Base-by-base conservation (phyloP, 2,888 invertebrate species). In the Pseudococcus viburni region DNA sequence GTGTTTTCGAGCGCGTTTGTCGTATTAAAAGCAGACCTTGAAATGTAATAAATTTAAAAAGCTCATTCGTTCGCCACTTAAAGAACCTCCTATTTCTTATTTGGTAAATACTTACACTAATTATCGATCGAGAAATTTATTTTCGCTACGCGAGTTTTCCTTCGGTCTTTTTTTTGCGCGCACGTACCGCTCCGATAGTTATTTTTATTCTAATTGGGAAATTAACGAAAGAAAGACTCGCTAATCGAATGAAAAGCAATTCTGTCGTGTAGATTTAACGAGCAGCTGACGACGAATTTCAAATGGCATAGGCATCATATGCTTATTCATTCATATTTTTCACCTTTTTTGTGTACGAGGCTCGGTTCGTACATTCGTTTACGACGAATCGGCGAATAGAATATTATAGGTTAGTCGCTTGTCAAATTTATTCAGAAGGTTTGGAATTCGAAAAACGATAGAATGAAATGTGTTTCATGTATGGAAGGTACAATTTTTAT, bases 1-100 rank as follows among this genome's bases (percentile, higher is more conserved):
- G 77, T 77, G 39, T 64, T 64, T 64, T 64, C 12, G 22, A 22
- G 22, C 33, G 39, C 77, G 39, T 77, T 77, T 33, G 77, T 77
- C 39, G 77, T 77, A 77, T 77, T 77, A 77, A 77, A 77, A 77
- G 39, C 39, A 33, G 77, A 77, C 77, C 77, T 77, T 77, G 77
- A 42, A 77, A 77, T 77, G 77, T 77, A 77, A 77, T 77, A 77
- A 77, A 77, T 77, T 77, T 77, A 77, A 77, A 77, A 77, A 77
- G 39, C 77, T 77, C 39, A 77, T 42, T 77, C 39, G 64, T 64
- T 64, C 64, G 64, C 64, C 64, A 64, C 64, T 22, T 64, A 64
- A 64, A 22, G 22, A 64, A 64, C 64, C 64, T 64, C 19, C 22
- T 59, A 64, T 64, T 64, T 64, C 64, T 64, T 64, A 64, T 22